Evolutionary conservation across 2,888 invertebrate genomes (phyloP).

Genomic region (Trachelus tabidus): DNA sequence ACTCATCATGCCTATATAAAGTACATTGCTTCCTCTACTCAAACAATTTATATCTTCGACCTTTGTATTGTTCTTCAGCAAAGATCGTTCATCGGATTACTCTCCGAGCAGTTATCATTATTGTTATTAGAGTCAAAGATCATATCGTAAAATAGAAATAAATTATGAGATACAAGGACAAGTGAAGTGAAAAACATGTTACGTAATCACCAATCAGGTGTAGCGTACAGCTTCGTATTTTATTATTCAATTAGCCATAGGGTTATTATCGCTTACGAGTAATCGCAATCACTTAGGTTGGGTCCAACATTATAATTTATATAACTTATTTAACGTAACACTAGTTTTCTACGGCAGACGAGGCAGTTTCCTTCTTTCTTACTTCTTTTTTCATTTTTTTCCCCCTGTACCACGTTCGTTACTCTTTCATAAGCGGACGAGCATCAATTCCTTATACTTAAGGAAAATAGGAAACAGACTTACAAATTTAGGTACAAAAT

Average conservation of each 20-base stretch:
- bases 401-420: not conserved
- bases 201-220: not conserved
- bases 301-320: slow-evolving; percentile 15
- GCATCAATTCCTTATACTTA: not conserved
- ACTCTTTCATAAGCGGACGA: not conserved
- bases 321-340: slow-evolving; percentile 20
- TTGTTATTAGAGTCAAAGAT: not conserved
- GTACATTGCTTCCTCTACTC: not conserved
- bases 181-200: not conserved
- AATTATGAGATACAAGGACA: not conserved
- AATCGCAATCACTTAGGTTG: slow-evolving; percentile 13
- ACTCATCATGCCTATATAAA: not conserved
- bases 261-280: slow-evolving; percentile 15
- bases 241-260: slow-evolving; percentile 19
- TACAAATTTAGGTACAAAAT: slow-evolving; percentile 14
- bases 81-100: not conserved
- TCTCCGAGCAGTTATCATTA: not conserved
- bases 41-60: not conserved
- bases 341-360: slow-evolving; percentile 7
- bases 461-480: slow-evolving; percentile 5
- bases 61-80: not conserved
- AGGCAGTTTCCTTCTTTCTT: not conserved
- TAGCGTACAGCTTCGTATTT: slow-evolving; percentile 12
- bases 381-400: not conserved
- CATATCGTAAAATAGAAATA: not conserved